phyloP scores from a whole-genome alignment of 2,113 vertebrate genomes.

The Orientallactaga bullata region DNA sequence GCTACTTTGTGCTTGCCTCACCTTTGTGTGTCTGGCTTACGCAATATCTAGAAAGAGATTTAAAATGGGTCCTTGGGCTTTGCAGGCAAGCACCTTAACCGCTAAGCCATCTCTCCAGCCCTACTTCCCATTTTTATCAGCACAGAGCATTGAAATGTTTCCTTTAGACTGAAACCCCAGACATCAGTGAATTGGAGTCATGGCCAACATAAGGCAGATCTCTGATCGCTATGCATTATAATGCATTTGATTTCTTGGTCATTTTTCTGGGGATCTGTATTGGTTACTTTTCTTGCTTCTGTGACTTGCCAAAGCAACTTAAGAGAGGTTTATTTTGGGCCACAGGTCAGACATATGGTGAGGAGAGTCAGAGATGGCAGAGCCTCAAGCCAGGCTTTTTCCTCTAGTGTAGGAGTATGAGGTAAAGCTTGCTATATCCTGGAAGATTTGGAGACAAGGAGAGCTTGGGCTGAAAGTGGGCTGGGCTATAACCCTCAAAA shows the following conservation, averaged over 20 bases:
- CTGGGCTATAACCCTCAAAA: not conserved
- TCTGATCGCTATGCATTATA: not conserved
- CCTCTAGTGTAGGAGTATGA: not conserved
- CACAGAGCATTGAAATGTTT: not conserved
- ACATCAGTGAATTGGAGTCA: not conserved
- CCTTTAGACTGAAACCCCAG: not conserved
- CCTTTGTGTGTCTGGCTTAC: too few species aligned
- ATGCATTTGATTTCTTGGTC: not conserved
- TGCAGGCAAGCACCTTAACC: too few species aligned
- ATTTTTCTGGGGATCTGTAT: not conserved
- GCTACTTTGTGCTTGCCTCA: too few species aligned
- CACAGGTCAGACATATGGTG: not conserved
- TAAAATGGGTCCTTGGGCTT: too few species aligned
- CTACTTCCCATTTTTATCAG: not conserved
- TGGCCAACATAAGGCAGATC: not conserved
- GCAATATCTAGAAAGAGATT: too few species aligned
- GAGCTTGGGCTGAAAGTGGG: too few species aligned
- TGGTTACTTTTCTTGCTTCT: too few species aligned
- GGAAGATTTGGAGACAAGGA: not conserved
- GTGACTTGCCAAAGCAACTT: not conserved
- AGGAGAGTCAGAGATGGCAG: too few species aligned
- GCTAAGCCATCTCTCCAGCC: too few species aligned
- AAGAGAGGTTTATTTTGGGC: not conserved
- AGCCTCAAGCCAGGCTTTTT: not conserved
- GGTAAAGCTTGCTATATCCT: fast-evolving